Base-by-base conservation (phyloP, 2,888 invertebrate species). In the Spicauda simplicius region DNA sequence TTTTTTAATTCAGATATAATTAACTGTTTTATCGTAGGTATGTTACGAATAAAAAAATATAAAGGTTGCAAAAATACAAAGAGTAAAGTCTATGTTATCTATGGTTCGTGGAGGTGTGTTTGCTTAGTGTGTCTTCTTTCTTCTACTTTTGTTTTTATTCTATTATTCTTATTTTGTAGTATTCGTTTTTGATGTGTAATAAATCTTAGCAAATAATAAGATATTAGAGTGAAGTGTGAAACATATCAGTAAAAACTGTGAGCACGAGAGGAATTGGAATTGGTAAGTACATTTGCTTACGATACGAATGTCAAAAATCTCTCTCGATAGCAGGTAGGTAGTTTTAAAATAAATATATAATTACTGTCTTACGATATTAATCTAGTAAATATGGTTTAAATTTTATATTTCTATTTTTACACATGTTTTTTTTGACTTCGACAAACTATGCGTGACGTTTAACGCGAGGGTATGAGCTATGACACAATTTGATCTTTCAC, bases 241-340 rank as follows among this genome's bases (percentile, higher is more conserved):
- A 59, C 53, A 65, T 59, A 59, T 45, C 45, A 59, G 58, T n/a
- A 65, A 37, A 41, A 58, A 37, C 16, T 16, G 20, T 20, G 48
- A n/a, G 37, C 64, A 58, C 52, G 10, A 11, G 41, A 52, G 58
- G 58, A 71, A 70, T 71, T 70, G 58, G 58, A 71, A 70, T 71
- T 70, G 74, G 77, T 78, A 68, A 72, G 77, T 77, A 66, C 33
- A 70, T 69, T 68, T 57, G 60, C 25, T 68, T 69, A 66, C 68
- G 73, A 69, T 69, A 66, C 68, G 73, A 75, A 75, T 71, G 78
- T 77, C 76, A 77, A 72, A 73, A 70, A 41, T 50, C 30, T 67
- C 64, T 70, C 63, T 70, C 64, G 54, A 61, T 69, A 50, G 60
- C 50, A 50, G n/a, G 50, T 33, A 68, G 12, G 14, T 14, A 1